Conservation (phyloP, 2,113 vertebrate species). For the Nerophis lumbriciformis region DNA sequence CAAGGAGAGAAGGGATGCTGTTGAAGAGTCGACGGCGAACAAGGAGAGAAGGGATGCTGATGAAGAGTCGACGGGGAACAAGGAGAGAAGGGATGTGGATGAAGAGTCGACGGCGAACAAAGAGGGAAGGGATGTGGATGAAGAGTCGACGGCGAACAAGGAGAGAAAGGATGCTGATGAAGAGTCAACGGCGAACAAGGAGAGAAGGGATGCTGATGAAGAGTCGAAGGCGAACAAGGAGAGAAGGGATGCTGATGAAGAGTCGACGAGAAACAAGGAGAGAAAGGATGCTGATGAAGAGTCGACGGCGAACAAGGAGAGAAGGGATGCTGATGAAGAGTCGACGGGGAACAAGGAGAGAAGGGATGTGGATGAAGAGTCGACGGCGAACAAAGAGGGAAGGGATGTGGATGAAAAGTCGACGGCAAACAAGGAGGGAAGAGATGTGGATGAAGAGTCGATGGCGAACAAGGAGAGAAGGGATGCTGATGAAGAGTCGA, state of each 20-base stretch:
- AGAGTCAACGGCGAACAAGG: conserved; percentile 24
- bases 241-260: conserved; percentile 12
- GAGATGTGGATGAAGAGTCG: not conserved
- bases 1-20: conserved; percentile 10
- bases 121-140: conserved; percentile 7
- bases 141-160: conserved; percentile 23
- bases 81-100: not conserved
- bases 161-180: not conserved
- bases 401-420: conserved; percentile 11
- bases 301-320: conserved; percentile 22
- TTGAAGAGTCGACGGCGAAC: conserved; percentile 19
- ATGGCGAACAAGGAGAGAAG: conserved; percentile 22
- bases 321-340: too few relatives aligned
- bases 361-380: conserved; percentile 6
- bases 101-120: conserved; percentile 15
- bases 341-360: conserved; percentile 21
- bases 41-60: not conserved
- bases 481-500: conserved; percentile 7
- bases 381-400: conserved; percentile 16
- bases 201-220: too few relatives aligned
- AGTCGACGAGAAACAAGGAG: conserved; percentile 23
- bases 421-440: conserved; percentile 3
- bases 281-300: not conserved
- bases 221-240: conserved; percentile 13
- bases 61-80: conserved; percentile 23